These are phyloP conservation scores for Protophormia terraenovae DNA, from an alignment of 2,888 invertebrate genomes.

Conservation along the genomic window DNA sequence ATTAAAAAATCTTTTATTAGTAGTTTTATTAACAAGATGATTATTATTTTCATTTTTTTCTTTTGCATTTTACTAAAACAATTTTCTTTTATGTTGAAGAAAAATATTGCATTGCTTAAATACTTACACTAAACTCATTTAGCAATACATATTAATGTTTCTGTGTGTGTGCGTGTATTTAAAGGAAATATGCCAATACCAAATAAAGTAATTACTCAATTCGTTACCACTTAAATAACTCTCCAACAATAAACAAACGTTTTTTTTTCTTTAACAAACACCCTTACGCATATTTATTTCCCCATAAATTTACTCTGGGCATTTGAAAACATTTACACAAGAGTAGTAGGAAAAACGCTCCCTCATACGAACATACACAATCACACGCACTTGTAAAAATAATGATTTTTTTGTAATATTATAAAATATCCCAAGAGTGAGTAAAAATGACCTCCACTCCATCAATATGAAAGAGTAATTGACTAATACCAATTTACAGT, in stretches of 20 bases:
- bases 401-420: not conserved
- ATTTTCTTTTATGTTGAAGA: slow-evolving; percentile 29
- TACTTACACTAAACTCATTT: not conserved
- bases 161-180: not conserved
- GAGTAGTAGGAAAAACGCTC: not conserved
- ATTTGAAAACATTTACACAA: not conserved
- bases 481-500: slow-evolving; percentile 57
- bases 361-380: not conserved
- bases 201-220: slow-evolving; percentile 63
- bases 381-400: not conserved
- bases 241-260: not conserved
- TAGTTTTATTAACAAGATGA: not conserved
- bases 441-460: slow-evolving; percentile 11
- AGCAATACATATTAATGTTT: not conserved
- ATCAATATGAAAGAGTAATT: slow-evolving; percentile 16
- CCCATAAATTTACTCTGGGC: not conserved
- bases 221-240: slow-evolving; percentile 52
- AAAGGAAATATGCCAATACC: slow-evolving; percentile 41
- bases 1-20: slow-evolving; percentile 41
- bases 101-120: slow-evolving; percentile 9
- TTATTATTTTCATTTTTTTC: not conserved
- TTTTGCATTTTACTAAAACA: not conserved
- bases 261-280: too few relatives aligned
- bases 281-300: not conserved
- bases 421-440: slow-evolving; percentile 16